Percentiles rank a stretch among this genome's conserved stretches.
These are phyloP conservation scores for Eupeodes luniger DNA, from an alignment of 2,888 invertebrate genomes.

Conservation along the genomic window DNA sequence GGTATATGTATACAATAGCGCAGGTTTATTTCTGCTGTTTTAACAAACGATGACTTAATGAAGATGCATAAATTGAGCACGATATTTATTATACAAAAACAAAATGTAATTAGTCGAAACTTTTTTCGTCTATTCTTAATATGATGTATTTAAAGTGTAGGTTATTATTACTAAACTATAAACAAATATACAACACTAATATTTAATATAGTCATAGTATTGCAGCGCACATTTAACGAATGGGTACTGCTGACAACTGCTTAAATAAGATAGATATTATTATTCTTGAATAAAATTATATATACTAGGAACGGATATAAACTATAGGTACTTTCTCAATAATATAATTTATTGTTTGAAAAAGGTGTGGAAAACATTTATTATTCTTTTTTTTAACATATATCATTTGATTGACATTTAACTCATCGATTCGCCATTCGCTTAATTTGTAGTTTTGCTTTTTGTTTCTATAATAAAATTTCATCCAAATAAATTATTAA, in stretches of 20 bases:
- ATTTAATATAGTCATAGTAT: not conserved
- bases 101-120: conserved; percentile 14
- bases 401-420: conserved; percentile 47
- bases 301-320: not conserved
- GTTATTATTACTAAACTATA: not conserved
- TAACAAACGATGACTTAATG: conserved; percentile 27
- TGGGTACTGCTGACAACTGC: conserved; percentile 9
- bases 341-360: conserved; percentile 46
- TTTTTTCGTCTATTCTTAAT: conserved; percentile 3
- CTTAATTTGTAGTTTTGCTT: not conserved
- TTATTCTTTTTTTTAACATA: conserved; percentile 33
- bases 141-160: not conserved
- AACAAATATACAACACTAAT: not conserved
- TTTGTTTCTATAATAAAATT: not conserved
- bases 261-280: conserved; percentile 4
- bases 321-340: not conserved
- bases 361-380: conserved; percentile 36
- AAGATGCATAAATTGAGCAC: conserved; percentile 29
- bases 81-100: too few species aligned
- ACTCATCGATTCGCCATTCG: not conserved
- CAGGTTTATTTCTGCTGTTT: not conserved
- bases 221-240: not conserved
- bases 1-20: too few species aligned
- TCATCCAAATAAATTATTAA: not conserved
- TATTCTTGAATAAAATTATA: not conserved